These are phyloP conservation scores for Pharmacophagus antenor DNA, from an alignment of 2,888 invertebrate species.

Conservation along the genomic window DNA sequence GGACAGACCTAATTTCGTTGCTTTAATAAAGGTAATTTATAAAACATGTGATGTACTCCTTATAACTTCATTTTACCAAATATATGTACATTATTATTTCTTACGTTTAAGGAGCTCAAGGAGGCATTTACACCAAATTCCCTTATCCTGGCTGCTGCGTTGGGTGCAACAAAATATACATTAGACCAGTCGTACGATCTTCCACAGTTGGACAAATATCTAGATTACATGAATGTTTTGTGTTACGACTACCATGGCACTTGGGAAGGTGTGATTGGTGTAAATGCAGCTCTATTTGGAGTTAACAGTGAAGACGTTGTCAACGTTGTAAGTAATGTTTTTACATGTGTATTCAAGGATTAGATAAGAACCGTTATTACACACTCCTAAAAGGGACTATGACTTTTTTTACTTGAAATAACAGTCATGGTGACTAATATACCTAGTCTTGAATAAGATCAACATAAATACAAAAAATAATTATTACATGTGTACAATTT, in stretches of 20 bases:
- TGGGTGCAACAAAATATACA: slow-evolving; percentile 87
- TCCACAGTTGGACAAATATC: slow-evolving; percentile 82
- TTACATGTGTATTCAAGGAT: background rate
- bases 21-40: slow-evolving; percentile 84
- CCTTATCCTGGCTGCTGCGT: slow-evolving; percentile 88
- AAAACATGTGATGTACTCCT: background rate
- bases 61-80: background rate
- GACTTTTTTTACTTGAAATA: too few relatives aligned
- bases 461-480: too few relatives aligned
- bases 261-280: slow-evolving; percentile 88
- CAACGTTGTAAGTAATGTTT: slow-evolving; percentile 83
- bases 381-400: too few relatives aligned
- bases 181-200: slow-evolving; percentile 89
- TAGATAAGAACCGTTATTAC: too few relatives aligned
- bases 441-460: too few relatives aligned
- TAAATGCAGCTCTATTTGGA: slow-evolving; percentile 88
- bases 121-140: slow-evolving; percentile 84
- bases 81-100: background rate
- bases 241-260: slow-evolving; percentile 94
- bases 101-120: slow-evolving; percentile 81
- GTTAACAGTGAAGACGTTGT: slow-evolving; percentile 73
- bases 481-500: too few relatives aligned
- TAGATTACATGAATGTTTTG: slow-evolving; percentile 91
- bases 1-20: slow-evolving; percentile 89
- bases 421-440: too few relatives aligned